A percentile compares a stretch with the other conserved stretches of the same genome.
phyloP scores from a whole-genome alignment of 2,888 invertebrate genomes.

The Polydesmus complanatus region DNA sequence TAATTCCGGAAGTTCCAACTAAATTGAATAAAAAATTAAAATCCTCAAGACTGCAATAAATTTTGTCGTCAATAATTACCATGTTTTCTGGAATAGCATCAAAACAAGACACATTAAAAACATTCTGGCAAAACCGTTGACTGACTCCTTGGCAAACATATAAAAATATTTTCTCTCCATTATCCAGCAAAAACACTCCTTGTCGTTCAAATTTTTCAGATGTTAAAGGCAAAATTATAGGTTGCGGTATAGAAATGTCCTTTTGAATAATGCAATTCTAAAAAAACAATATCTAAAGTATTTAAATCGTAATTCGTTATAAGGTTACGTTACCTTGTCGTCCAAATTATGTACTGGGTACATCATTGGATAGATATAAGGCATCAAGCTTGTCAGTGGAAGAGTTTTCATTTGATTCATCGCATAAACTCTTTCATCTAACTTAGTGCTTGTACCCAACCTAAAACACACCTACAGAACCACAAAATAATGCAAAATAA shows the following conservation, averaged over 20 bases:
- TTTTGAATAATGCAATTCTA: slow-evolving; percentile 30
- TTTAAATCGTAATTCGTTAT: neutral
- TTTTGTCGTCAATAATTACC: slow-evolving; percentile 28
- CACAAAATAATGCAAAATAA: slow-evolving; percentile 6
- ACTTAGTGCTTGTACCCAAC: slow-evolving; percentile 67
- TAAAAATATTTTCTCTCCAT: slow-evolving; percentile 63
- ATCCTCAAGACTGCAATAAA: neutral
- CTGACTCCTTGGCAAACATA: slow-evolving; percentile 70
- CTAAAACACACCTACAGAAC: slow-evolving; percentile 67
- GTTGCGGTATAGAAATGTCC: slow-evolving; percentile 34
- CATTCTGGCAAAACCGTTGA: slow-evolving; percentile 56
- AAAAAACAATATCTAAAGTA: slow-evolving; percentile 12
- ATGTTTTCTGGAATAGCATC: slow-evolving; percentile 52
- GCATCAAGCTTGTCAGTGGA: slow-evolving; percentile 65
- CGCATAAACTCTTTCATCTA: slow-evolving; percentile 84
- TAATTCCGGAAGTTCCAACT: slow-evolving; percentile 60
- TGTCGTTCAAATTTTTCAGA: slow-evolving; percentile 53
- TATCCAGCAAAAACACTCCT: slow-evolving; percentile 85
- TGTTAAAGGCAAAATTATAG: slow-evolving; percentile 70
- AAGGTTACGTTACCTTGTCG: slow-evolving; percentile 33
- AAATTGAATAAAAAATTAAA: slow-evolving; percentile 20
- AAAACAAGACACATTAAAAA: slow-evolving; percentile 61
- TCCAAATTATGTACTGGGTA: slow-evolving; percentile 69
- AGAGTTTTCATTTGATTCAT: slow-evolving; percentile 86
- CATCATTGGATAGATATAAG: slow-evolving; percentile 77